phyloP scores from a whole-genome alignment of 2,888 invertebrate species.

The Ormyrus thymus region DNA sequence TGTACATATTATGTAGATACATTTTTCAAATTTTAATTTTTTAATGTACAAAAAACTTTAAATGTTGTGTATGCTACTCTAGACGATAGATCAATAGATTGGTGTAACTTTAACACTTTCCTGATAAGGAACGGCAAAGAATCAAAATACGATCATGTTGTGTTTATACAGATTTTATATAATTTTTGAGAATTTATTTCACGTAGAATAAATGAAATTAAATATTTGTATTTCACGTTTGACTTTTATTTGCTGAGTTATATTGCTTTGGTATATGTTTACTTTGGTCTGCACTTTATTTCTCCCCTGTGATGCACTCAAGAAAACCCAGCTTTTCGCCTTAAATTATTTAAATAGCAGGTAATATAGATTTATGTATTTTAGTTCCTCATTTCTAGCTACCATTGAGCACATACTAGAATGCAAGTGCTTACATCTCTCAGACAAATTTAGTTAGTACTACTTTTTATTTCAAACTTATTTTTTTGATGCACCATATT shows the following conservation, averaged over 20 bases:
- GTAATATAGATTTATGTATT: slow-evolving; percentile 57
- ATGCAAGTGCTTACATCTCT: slow-evolving; percentile 14
- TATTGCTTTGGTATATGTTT: slow-evolving; percentile 60
- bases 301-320: slow-evolving; percentile 61
- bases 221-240: slow-evolving; percentile 63
- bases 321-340: slow-evolving; percentile 59
- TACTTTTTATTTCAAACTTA: too few species aligned
- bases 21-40: slow-evolving; percentile 33
- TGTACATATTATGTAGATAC: slow-evolving; percentile 58
- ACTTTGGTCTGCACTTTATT: slow-evolving; percentile 59
- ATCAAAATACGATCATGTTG: neutral
- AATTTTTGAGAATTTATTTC: slow-evolving; percentile 57
- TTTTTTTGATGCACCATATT: too few species aligned
- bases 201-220: slow-evolving; percentile 66
- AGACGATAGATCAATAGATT: neutral
- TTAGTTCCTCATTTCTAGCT: neutral
- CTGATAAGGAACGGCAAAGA: neutral
- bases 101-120: neutral
- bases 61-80: neutral
- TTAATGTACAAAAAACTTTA: neutral
- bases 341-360: slow-evolving; percentile 54
- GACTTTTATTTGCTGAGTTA: slow-evolving; percentile 65
- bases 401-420: neutral
- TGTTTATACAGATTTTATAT: slow-evolving; percentile 56
- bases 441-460: too few species aligned